Conservation (phyloP, 2,888 invertebrate species). For the Megastigmus dorsalis region DNA sequence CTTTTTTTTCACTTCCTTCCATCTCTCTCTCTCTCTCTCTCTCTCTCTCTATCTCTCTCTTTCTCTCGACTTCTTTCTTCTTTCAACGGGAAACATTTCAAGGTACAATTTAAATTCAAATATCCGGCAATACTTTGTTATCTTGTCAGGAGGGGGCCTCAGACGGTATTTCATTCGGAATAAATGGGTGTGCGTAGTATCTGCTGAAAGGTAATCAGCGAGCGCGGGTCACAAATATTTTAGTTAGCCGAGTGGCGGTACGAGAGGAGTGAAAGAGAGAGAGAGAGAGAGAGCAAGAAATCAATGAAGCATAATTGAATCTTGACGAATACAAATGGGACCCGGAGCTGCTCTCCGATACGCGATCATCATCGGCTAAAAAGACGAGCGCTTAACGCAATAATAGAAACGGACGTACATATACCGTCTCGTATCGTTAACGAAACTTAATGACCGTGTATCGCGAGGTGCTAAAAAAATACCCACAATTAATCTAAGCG, state of each 20-base stretch:
- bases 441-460: too few species aligned
- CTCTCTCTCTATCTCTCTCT: not conserved
- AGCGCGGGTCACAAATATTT: constrained; percentile 2
- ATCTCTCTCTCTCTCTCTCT: not conserved
- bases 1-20: constrained; percentile 3
- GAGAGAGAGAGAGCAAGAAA: not conserved
- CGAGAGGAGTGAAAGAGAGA: too few species aligned
- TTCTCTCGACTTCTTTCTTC: not conserved
- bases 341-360: too few species aligned
- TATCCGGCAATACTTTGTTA: constrained; percentile 36
- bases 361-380: too few species aligned
- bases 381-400: too few species aligned
- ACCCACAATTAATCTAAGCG: too few species aligned
- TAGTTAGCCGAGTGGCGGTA: not conserved
- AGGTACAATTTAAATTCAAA: constrained; percentile 35
- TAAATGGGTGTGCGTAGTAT: not conserved
- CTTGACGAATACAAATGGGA: not conserved
- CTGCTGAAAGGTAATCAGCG: constrained; percentile 25
- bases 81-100: not conserved
- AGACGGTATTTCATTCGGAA: constrained; percentile 20
- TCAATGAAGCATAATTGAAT: constrained; percentile 26
- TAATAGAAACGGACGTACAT: too few species aligned
- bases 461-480: too few species aligned
- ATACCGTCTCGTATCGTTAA: too few species aligned
- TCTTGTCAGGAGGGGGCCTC: not conserved